A percentile compares a stretch with the other conserved stretches of the same genome.
Evolutionary conservation across 2,113 vertebrate species (phyloP).

Genomic region (Vanacampus margaritifer): DNA sequence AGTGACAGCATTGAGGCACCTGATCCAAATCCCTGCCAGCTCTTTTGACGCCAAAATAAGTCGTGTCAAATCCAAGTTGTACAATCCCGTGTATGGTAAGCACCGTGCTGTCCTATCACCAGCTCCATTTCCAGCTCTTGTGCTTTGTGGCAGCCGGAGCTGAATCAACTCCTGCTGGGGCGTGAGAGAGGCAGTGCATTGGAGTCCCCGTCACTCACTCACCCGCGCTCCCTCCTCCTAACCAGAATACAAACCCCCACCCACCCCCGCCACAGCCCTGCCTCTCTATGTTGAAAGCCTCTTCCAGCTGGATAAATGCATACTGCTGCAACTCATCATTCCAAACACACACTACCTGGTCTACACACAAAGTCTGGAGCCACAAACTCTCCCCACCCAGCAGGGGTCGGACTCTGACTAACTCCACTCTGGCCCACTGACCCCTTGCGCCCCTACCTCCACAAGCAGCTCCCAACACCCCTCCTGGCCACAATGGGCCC

Average conservation of each 20-base stretch:
- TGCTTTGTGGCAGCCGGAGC: conserved; percentile 56
- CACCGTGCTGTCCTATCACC: conserved; percentile 43
- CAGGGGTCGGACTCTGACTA: conserved; percentile 57
- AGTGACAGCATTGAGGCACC: conserved; percentile 53
- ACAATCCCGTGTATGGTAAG: conserved; percentile 22
- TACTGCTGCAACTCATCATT: conserved; percentile 67
- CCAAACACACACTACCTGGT: conserved; percentile 59
- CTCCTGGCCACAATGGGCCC: conserved; percentile 57
- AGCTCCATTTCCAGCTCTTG: conserved; percentile 25
- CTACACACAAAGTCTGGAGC: conserved; percentile 3
- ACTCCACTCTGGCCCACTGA: conserved; percentile 47
- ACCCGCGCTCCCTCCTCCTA: conserved; percentile 20
- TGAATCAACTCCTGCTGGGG: conserved; percentile 62
- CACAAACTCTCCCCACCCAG: conserved; percentile 40
- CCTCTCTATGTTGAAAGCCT: conserved; percentile 49
- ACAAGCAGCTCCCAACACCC: conserved; percentile 42
- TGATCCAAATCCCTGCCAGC: conserved; percentile 17
- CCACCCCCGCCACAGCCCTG: conserved; percentile 54
- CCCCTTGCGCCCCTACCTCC: conserved; percentile 56
- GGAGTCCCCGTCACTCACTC: conserved; percentile 54
- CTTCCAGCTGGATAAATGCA: conserved; percentile 72
- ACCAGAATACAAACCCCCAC: conserved; percentile 10
- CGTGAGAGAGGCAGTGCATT: conserved; percentile 67
- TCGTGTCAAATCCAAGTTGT: conserved; percentile 19
- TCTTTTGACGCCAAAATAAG: conserved; percentile 12